A percentile compares a stretch with the other conserved stretches of the same genome.
phyloP scores from a whole-genome alignment of 2,888 invertebrate genomes.

The Colletes collaris region DNA sequence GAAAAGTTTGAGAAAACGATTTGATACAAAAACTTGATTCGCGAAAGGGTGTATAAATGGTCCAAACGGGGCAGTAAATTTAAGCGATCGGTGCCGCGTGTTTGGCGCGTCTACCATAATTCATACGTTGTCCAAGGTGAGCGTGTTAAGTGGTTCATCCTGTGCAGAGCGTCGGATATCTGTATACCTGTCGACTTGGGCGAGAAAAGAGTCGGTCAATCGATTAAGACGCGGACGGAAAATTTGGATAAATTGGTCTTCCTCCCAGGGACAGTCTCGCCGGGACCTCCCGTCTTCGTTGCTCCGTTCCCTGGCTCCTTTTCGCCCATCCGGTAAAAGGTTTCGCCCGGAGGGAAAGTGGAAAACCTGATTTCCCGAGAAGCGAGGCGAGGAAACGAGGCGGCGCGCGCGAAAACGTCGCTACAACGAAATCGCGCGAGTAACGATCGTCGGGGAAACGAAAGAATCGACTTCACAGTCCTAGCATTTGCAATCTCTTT shows the following conservation, averaged over 20 bases:
- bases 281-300: neutral
- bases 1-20: too few relatives aligned
- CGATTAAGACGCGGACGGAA: slow-evolving; percentile 32
- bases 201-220: slow-evolving; percentile 29
- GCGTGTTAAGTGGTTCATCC: too few relatives aligned
- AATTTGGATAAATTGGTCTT: slow-evolving; percentile 40
- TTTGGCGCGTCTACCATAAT: too few relatives aligned
- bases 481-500: too few relatives aligned
- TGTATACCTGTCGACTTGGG: neutral
- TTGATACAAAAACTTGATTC: too few relatives aligned
- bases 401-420: slow-evolving; percentile 69
- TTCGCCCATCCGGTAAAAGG: slow-evolving; percentile 47
- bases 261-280: neutral
- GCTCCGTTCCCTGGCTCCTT: neutral
- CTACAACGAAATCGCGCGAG: slow-evolving; percentile 70
- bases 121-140: too few relatives aligned
- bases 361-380: slow-evolving; percentile 65
- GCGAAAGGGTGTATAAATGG: too few relatives aligned
- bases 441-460: slow-evolving; percentile 55
- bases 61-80: too few relatives aligned
- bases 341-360: slow-evolving; percentile 63
- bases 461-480: too few relatives aligned
- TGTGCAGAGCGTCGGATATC: neutral
- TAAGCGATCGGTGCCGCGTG: too few relatives aligned
- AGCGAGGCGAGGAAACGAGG: slow-evolving; percentile 27